Evolutionary conservation across 1,140 invertebrate species (phyloP), one percentile per base, ranked within the genome.

Genomic region (Daktulosphaira vitifoliae): DNA sequence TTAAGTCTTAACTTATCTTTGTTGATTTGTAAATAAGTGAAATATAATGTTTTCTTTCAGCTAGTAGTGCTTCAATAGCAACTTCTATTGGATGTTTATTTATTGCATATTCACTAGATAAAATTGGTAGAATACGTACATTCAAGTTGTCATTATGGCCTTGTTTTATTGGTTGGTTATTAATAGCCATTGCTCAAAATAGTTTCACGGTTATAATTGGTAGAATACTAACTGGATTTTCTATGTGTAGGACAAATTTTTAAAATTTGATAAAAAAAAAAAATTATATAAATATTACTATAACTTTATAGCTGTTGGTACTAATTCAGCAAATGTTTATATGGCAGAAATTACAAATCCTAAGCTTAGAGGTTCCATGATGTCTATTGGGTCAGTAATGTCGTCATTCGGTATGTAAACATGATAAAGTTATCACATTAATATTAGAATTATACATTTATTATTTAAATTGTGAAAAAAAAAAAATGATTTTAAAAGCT

Each of bases 191-290:
- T 26, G 74, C 80, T 1, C 68, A 67, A 2, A 76, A 77, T 69
- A 67, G 81, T 18, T 67, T 72, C 0, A 77, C 78, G 69, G 72
- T 87, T 5, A 73, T 82, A n/a, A 49, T 78, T 2, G 85, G 84
- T 3, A 74, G 86, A 54, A 71, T 85, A n/a, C 69, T 87, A 8
- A 79, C 81, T 16, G 86, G 86, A 1, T 59, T 81, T n/a, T 76
- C 79, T 1, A 75, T 77, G 65, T 74, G 77, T 77, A 73, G 25
- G 25, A 20, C 26, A 23, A 29, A 44, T 46, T 6, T 46, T 59
- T 56, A 25, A 42, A 42, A 54, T 42, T 54, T 38, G 15, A 22
- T 20, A 49, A 51, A 18, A 29, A 33, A 20, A 13, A 18, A 5
- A 37, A n/a, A 1, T 2, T 50, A 16, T 13, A 8, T 49, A 18